Conservation (phyloP, 2,888 invertebrate genomes). For the Craniophora ligustri region DNA sequence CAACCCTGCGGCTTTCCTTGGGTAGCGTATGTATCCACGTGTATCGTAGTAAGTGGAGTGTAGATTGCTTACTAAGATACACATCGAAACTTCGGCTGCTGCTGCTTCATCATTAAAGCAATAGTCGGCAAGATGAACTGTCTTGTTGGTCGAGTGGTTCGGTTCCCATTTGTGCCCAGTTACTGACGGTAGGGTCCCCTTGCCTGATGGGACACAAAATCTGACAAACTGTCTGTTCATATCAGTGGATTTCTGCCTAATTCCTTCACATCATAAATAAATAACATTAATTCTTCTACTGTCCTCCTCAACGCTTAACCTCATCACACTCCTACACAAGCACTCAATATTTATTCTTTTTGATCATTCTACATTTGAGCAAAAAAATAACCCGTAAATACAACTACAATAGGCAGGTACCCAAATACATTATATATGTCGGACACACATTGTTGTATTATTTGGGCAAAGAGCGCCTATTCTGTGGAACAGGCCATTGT, state of each 20-base stretch:
- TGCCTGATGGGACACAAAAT: too few relatives aligned
- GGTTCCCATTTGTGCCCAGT: too few relatives aligned
- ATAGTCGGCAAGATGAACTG: too few relatives aligned
- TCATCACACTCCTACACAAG: too few relatives aligned
- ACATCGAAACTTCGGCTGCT: background rate
- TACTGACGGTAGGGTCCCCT: too few relatives aligned
- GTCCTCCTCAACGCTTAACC: too few relatives aligned
- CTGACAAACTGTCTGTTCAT: too few relatives aligned
- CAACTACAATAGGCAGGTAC: conserved; percentile 1
- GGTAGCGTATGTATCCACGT: conserved; percentile 16
- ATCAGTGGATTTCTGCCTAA: too few relatives aligned
- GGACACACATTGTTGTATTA: conserved; percentile 45
- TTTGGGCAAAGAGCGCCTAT: conserved; percentile 42
- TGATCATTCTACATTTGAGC: background rate
- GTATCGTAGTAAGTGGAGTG: conserved; percentile 2
- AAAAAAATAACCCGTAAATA: conserved; percentile 14
- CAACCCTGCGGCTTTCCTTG: conserved; percentile 65
- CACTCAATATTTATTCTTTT: conserved; percentile 1
- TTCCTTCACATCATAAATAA: too few relatives aligned
- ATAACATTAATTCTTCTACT: too few relatives aligned
- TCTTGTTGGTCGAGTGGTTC: too few relatives aligned
- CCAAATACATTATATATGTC: conserved; percentile 23
- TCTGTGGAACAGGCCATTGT: conserved; percentile 55
- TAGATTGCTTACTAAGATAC: background rate
- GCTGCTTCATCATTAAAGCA: too few relatives aligned